Base-by-base conservation (phyloP, 2,888 invertebrate species). In the Colletes collaris region DNA sequence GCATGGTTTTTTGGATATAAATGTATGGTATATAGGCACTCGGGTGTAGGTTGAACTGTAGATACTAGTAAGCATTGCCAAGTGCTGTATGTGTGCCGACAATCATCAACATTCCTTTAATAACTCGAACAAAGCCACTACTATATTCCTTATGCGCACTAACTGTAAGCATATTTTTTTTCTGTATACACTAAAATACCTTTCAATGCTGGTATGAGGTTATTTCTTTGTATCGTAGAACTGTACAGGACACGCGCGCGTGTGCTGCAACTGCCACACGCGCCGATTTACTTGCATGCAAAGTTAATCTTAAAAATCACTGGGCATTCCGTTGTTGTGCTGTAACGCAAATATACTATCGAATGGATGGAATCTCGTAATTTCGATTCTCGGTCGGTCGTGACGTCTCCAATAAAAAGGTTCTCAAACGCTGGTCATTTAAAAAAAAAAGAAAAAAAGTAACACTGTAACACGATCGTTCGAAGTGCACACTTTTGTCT, bases 31-130 rank as follows among this genome's bases (percentile, higher is more conserved):
- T 46, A 90, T 88, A 90, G 90, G 91, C 90, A 90, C 91, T 92
- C 91, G 90, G 92, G 92, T 91, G 90, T 92, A 92, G 91, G 91
- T 91, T 90, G 88, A 89, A 85, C 86, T 88, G 90, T 91, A 91
- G 90, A 89, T 85, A 87, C 84, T 76, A 92, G 90, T 87, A 89
- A 92, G 92, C 92, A 92, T 93, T 93, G 93, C 93, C 93, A 93
- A 92, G 92, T 93, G 93, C 91, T 93, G 90, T 92, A 92, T 93
- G 92, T 93, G 92, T 92, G 92, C 92, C 92, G 92, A 92, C 93
- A 93, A 92, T 93, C 92, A 93, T 91, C 91, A 90, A 92, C 89
- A 90, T 92, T 92, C 91, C 91, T 92, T 91, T 89, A 89, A 88
- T 88, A 90, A 90, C 87, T 87, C 81, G 81, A 87, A 76, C 79